phyloP scores from a whole-genome alignment of 2,113 vertebrate genomes.

The Apodemus sylvaticus region DNA sequence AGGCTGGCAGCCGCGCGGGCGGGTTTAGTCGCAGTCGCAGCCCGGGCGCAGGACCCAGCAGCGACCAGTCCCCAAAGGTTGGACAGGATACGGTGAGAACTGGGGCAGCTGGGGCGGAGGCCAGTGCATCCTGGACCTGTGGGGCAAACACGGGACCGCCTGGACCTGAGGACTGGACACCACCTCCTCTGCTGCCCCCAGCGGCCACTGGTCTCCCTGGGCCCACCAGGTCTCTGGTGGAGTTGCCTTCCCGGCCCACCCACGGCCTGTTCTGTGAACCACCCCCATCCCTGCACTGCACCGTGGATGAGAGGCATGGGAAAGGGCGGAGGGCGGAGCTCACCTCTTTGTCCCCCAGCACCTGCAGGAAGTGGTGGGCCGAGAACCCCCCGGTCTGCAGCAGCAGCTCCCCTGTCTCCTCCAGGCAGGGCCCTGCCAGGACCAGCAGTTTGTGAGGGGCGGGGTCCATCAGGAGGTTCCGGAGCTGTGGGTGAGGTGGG shows the following conservation, averaged over 20 bases:
- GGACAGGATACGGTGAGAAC: slow-evolving; percentile 93
- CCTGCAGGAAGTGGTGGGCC: slow-evolving; percentile 89
- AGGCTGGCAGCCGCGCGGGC: slow-evolving; percentile 82
- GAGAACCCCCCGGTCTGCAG: slow-evolving; percentile 93
- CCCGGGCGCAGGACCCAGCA: slow-evolving; percentile 83
- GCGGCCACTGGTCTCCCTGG: no score
- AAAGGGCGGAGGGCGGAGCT: not conserved
- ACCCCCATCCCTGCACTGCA: no score
- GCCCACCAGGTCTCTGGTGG: not conserved
- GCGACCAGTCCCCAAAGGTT: slow-evolving; percentile 87
- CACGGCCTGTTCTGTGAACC: accelerated
- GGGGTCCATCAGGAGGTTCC: slow-evolving; percentile 89
- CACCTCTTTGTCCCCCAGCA: slow-evolving; percentile 93
- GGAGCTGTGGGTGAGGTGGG: slow-evolving; percentile 85
- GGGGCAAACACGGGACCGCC: no score
- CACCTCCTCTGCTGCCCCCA: no score
- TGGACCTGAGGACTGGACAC: not conserved
- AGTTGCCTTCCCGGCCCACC: not conserved
- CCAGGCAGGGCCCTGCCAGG: slow-evolving; percentile 92
- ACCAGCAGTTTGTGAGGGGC: slow-evolving; percentile 94
- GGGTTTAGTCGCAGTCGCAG: slow-evolving; percentile 90
- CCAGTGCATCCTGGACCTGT: slow-evolving; percentile 90
- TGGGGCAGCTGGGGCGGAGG: slow-evolving; percentile 53
- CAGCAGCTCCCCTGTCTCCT: slow-evolving; percentile 91
- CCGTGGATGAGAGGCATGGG: not conserved